phyloP scores from a whole-genome alignment of 2,888 invertebrate species.

The Orthosia cruda region DNA sequence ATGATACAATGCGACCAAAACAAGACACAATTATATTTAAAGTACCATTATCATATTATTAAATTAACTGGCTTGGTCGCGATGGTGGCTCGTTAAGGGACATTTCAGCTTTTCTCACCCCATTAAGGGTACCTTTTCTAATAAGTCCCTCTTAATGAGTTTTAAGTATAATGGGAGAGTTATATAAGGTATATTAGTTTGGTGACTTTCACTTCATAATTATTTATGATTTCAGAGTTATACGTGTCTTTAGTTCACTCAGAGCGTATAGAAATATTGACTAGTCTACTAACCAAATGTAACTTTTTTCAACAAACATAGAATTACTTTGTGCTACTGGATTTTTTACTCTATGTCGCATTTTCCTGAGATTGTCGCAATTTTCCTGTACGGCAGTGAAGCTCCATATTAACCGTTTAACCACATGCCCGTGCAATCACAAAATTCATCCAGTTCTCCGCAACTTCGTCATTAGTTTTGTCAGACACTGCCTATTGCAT shows the following conservation, averaged over 20 bases:
- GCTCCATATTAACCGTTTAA: slow-evolving; percentile 69
- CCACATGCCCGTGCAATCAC: slow-evolving; percentile 61
- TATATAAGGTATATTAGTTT: slow-evolving; percentile 23
- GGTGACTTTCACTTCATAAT: neutral
- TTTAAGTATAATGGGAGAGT: slow-evolving; percentile 36
- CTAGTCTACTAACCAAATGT: no score
- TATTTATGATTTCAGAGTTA: neutral
- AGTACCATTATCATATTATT: slow-evolving; percentile 63
- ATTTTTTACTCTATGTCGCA: slow-evolving; percentile 34
- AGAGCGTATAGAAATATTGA: no score
- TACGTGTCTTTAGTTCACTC: neutral
- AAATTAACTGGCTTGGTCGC: slow-evolving; percentile 54
- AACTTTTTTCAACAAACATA: neutral
- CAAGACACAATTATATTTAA: slow-evolving; percentile 56
- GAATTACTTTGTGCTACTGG: slow-evolving; percentile 16
- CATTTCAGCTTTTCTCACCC: slow-evolving; percentile 56
- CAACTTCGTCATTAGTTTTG: slow-evolving; percentile 16
- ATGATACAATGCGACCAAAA: slow-evolving; percentile 52
- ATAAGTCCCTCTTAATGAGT: slow-evolving; percentile 59
- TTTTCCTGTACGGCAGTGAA: slow-evolving; percentile 20
- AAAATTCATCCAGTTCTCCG: slow-evolving; percentile 64
- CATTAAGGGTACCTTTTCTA: slow-evolving; percentile 51
- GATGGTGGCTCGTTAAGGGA: slow-evolving; percentile 46
- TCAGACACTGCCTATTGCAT: neutral
- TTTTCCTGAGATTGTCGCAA: no score